Evolutionary conservation across 2,113 vertebrate species (phyloP).

Genomic region (Pachypanchax playfairii): DNA sequence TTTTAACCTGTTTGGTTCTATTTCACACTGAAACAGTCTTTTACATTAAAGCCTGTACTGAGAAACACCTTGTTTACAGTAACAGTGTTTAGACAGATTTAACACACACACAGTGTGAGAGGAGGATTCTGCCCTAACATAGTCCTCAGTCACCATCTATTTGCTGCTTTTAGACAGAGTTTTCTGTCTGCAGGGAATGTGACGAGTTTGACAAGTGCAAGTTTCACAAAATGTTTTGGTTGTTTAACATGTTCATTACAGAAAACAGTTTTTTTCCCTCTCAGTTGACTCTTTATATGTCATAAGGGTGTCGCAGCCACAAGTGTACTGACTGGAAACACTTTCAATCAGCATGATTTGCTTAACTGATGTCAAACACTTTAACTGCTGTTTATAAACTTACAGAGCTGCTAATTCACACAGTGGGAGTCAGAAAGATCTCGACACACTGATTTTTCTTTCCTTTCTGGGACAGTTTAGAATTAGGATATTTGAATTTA

Average conservation of each 20-base stretch:
- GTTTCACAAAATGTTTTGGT: not conserved
- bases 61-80: conserved; percentile 15
- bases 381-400: too few relatives aligned
- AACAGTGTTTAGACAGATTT: not conserved
- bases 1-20: conserved; percentile 13
- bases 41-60: conserved; percentile 22
- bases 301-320: too few relatives aligned
- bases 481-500: too few relatives aligned
- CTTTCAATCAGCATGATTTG: too few relatives aligned
- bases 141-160: conserved; percentile 28
- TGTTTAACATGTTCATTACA: not conserved
- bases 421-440: too few relatives aligned
- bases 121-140: conserved; percentile 5
- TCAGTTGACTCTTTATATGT: too few relatives aligned
- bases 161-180: not conserved
- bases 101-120: not conserved
- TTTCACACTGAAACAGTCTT: conserved; percentile 4
- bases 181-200: not conserved
- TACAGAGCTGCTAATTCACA: too few relatives aligned
- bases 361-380: too few relatives aligned
- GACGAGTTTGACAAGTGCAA: not conserved
- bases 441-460: too few relatives aligned
- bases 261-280: not conserved
- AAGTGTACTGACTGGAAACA: too few relatives aligned
- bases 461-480: too few relatives aligned